Evolutionary conservation across 2,888 invertebrate genomes (phyloP), one percentile per base, ranked within the genome.

Genomic region (Ganaspis brasiliensis): DNA sequence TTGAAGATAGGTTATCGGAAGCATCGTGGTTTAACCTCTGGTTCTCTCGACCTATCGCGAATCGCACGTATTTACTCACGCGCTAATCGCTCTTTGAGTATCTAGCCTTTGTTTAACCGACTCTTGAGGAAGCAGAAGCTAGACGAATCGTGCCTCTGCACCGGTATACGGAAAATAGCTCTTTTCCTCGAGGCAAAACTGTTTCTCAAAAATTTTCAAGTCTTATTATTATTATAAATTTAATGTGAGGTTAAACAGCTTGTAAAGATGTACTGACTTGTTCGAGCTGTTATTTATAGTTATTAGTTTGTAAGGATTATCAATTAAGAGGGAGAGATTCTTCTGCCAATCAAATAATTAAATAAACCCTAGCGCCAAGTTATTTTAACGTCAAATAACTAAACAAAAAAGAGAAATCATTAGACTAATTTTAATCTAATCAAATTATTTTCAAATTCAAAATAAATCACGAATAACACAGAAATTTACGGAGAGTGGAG

Each of bases 41-140:
- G 70, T 75, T 78, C 77, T 76, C 80, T 78, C 83, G 72, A 75
- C 78, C 70, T 82, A 80, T 80, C 88, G 87, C 83, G 83, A 87
- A 88, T 90, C 87, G 87, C 86, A 86, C 84, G 87, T 90, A 90
- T 90, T 89, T 89, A 89, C 89, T 88, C 86, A 87, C 86, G 84
- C 85, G 88, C 86, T 90, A 90, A 90, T 90, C 89, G 85, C 86
- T 83, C 82, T 79, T 82, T 80, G 82, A 85, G 83, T 87, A 86
- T 88, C 86, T 84, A 24, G 78, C 67, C 75, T 78, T 81, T 76
- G 78, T 78, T 79, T 59, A 76, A 31, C 73, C 40, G 72, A 67
- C 73, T 79, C 75, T 72, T 74, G 76, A 75, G 79, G 77, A 81
- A 81, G 77, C 24, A 56, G 56, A 56, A 56, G 56, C 56, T 26